A percentile compares a stretch with the other conserved stretches of the same genome.
These are phyloP conservation scores for Pantherophis guttatus DNA, from an alignment of 2,113 vertebrate genomes.

Conservation along the genomic window DNA sequence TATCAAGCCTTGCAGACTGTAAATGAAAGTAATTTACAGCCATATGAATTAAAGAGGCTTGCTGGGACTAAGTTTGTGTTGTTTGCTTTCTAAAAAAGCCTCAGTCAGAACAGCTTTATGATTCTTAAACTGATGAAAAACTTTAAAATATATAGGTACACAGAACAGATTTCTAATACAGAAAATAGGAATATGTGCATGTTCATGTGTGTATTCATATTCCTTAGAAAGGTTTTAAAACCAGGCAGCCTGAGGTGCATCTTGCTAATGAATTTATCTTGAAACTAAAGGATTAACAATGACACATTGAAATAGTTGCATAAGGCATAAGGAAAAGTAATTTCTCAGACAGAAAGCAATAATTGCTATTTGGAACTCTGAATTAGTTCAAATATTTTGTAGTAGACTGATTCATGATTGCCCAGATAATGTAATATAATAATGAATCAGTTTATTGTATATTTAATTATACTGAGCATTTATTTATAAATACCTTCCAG, in stretches of 20 bases:
- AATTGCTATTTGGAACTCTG: neutral
- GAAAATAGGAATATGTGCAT: neutral
- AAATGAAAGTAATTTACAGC: too few species aligned
- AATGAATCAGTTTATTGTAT: neutral
- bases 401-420: neutral
- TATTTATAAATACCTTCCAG: neutral
- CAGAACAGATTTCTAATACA: neutral
- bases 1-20: too few species aligned
- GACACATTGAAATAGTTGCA: neutral
- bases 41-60: too few species aligned
- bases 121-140: neutral
- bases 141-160: neutral
- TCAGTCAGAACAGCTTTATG: too few species aligned
- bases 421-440: neutral
- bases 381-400: neutral
- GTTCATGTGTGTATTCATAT: neutral
- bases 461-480: neutral
- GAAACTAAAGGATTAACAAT: neutral
- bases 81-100: too few species aligned
- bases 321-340: neutral
- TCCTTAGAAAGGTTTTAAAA: neutral
- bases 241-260: neutral
- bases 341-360: neutral
- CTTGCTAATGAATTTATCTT: neutral
- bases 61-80: too few species aligned